phyloP scores from a whole-genome alignment of 2,113 vertebrate species.

The Lophius piscatorius region DNA sequence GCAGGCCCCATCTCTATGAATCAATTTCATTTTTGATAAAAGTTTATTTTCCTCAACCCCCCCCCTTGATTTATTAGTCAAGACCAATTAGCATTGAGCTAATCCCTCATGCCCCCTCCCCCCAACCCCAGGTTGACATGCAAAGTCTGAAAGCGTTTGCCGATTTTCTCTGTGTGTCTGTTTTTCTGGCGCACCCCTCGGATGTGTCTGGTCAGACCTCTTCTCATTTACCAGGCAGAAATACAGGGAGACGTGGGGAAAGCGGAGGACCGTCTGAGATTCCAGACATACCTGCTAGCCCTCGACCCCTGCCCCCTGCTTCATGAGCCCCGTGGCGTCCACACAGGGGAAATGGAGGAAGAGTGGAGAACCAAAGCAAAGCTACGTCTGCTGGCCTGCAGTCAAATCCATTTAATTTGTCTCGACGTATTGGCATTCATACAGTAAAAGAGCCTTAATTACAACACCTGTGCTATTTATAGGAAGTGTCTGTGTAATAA shows the following conservation, averaged over 20 bases:
- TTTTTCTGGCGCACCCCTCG: slow-evolving; percentile 38
- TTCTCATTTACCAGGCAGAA: slow-evolving; percentile 59
- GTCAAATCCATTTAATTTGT: slow-evolving; percentile 5
- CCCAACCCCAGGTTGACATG: slow-evolving; percentile 45
- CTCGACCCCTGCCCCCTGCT: slow-evolving; percentile 35
- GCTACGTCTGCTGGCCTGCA: slow-evolving; percentile 19
- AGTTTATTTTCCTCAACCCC: slow-evolving; percentile 2
- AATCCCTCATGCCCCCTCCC: slow-evolving; percentile 12
- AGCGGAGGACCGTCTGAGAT: slow-evolving; percentile 73
- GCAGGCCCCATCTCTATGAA: background rate
- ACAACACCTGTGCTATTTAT: background rate
- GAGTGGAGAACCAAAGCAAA: slow-evolving; percentile 25
- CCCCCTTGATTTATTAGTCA: slow-evolving; percentile 9
- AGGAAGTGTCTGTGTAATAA: too few species aligned
- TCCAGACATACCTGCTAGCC: slow-evolving; percentile 68
- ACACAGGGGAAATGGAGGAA: slow-evolving; percentile 50
- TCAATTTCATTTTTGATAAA: background rate
- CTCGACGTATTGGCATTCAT: background rate
- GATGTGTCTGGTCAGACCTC: slow-evolving; percentile 56
- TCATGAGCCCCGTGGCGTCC: slow-evolving; percentile 65
- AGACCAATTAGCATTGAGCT: slow-evolving; percentile 51
- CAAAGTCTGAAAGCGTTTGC: slow-evolving; percentile 8
- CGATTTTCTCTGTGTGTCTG: background rate
- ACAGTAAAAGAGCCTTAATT: background rate
- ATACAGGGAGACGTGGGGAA: slow-evolving; percentile 61